A percentile compares a stretch with the other conserved stretches of the same genome.
Evolutionary conservation across 2,797 vertebrate species (phyloP).

Genomic region (Fundulus diaphanus): DNA sequence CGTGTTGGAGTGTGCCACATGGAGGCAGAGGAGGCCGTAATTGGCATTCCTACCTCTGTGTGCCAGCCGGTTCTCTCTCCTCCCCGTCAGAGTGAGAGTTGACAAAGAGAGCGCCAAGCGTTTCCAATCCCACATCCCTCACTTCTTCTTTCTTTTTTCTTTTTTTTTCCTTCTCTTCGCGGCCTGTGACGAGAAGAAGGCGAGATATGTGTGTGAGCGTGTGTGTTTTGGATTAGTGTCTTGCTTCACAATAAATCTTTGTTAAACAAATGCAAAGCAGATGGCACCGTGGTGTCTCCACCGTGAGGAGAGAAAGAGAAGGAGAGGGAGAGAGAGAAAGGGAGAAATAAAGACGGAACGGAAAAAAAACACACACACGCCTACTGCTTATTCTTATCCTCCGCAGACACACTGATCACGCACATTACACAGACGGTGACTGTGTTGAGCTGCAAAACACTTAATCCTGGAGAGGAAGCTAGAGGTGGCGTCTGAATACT

Average conservation of each 20-base stretch:
- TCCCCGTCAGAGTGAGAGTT: conserved; percentile 77
- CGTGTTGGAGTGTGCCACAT: conserved; percentile 75
- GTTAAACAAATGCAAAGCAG: conserved; percentile 87
- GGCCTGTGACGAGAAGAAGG: conserved; percentile 80
- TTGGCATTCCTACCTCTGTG: conserved; percentile 81
- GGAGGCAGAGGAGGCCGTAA: conserved; percentile 79
- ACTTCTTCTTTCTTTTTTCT: conserved; percentile 62
- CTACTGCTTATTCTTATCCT: conserved; percentile 79
- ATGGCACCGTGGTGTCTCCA: conserved; percentile 82
- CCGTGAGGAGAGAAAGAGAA: conserved; percentile 75
- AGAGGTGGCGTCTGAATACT: conserved; percentile 70
- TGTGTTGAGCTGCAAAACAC: conserved; percentile 73
- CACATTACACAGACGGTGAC: conserved; percentile 76
- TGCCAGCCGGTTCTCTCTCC: conserved; percentile 77
- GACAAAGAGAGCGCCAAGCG: conserved; percentile 79
- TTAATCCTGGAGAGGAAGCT: conserved; percentile 70
- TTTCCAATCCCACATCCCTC: conserved; percentile 81
- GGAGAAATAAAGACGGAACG: conserved; percentile 54
- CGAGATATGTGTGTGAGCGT: conserved; percentile 69
- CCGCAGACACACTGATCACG: conserved; percentile 76
- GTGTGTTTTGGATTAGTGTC: conserved; percentile 85
- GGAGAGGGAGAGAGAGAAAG: conserved; percentile 60
- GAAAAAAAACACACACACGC: conserved; percentile 59
- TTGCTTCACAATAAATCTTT: conserved; percentile 86
- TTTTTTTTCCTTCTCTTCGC: conserved; percentile 41